phyloP scores from a whole-genome alignment of 2,888 invertebrate species.

The Yponomeuta plumbellus region DNA sequence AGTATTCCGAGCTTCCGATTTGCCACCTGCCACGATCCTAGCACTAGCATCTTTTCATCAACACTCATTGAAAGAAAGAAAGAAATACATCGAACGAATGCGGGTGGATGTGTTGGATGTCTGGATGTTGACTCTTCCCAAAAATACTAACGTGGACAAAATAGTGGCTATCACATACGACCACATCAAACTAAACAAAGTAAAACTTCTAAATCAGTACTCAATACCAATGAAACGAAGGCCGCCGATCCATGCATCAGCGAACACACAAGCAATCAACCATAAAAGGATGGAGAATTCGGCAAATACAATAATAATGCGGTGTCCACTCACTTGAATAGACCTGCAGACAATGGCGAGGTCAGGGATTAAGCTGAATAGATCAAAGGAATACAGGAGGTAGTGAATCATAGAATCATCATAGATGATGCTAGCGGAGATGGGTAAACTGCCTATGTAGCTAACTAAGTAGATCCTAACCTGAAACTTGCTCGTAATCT shows the following conservation, averaged over 20 bases:
- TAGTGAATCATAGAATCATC: conserved; percentile 12
- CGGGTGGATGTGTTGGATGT: too few species aligned
- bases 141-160: not conserved
- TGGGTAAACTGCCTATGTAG: not conserved
- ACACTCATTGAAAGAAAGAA: too few species aligned
- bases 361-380: conserved; percentile 28
- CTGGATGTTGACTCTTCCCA: too few species aligned
- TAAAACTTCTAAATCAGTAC: not conserved
- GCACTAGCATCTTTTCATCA: too few species aligned
- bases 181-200: not conserved
- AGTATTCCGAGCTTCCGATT: too few species aligned
- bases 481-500: too few species aligned
- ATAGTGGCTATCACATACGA: not conserved
- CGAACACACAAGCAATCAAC: not conserved
- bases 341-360: conserved; percentile 25
- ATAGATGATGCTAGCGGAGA: not conserved
- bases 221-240: not conserved
- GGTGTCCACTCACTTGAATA: conserved; percentile 21
- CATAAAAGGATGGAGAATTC: conserved; percentile 10
- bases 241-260: not conserved
- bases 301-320: conserved; percentile 16
- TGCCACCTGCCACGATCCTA: too few species aligned
- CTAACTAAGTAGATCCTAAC: not conserved
- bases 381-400: not conserved
- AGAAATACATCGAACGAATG: too few species aligned